phyloP scores from a whole-genome alignment of 1,140 invertebrate genomes.

The Eufriesea mexicana region DNA sequence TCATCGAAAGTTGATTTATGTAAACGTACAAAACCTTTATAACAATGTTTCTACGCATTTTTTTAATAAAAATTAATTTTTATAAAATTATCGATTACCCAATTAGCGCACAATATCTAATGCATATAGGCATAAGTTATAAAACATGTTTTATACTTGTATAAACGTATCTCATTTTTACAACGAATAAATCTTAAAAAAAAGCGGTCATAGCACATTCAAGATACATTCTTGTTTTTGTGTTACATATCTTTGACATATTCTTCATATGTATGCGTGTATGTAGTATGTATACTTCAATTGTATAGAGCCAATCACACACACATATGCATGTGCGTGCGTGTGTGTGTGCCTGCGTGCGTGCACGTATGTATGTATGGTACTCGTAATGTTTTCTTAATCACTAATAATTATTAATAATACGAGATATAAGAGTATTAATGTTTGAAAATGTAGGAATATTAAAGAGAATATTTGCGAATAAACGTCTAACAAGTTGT shows the following conservation, averaged over 20 bases:
- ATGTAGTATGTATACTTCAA: neutral
- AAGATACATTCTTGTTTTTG: slow-evolving; percentile 24
- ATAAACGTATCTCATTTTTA: slow-evolving; percentile 41
- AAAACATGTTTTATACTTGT: slow-evolving; percentile 40
- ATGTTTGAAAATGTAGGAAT: slow-evolving; percentile 54
- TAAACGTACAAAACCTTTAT: slow-evolving; percentile 20
- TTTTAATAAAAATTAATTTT: slow-evolving; percentile 7
- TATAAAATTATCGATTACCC: neutral
- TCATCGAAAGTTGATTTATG: slow-evolving; percentile 14
- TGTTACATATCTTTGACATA: slow-evolving; percentile 44
- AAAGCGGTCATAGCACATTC: slow-evolving; percentile 9
- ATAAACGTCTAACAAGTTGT: slow-evolving; percentile 34
- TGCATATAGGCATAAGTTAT: slow-evolving; percentile 31
- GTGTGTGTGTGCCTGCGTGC: neutral
- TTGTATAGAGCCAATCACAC: slow-evolving; percentile 9
- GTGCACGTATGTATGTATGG: slow-evolving; percentile 23
- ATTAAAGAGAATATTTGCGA: slow-evolving; percentile 56
- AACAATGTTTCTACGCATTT: neutral
- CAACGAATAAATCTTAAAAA: slow-evolving; percentile 31
- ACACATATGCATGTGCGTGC: neutral
- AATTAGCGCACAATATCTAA: neutral
- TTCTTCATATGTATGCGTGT: slow-evolving; percentile 1
- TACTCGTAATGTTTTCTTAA: slow-evolving; percentile 52
- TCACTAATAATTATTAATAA: slow-evolving; percentile 52
- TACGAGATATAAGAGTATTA: slow-evolving; percentile 52